Base-by-base conservation (phyloP, 2,113 vertebrate genomes). In the Chamaea fasciata region DNA sequence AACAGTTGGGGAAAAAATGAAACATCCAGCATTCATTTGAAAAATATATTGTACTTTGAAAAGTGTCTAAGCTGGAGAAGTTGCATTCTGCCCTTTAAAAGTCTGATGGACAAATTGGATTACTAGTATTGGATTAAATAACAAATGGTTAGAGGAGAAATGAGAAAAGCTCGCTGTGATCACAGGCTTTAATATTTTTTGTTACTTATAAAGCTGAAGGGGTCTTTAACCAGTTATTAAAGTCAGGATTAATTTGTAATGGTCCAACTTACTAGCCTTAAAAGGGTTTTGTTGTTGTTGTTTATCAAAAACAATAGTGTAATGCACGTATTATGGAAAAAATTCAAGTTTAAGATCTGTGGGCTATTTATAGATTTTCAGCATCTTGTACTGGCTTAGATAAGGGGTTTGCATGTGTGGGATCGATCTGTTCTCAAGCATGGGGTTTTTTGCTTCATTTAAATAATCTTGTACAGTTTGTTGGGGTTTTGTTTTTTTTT, bases 101-200 rank as follows among this genome's bases (percentile, higher is more conserved):
- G 98, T 99, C 98, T 97, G 98, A 99, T 99, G 98, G 98, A 99
- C 99, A 99, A 99, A 99, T 99, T 99, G 99, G 99, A 99, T 99
- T 99, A 99, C 98, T 98, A 98, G 98, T 98, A 99, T 99, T 99
- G 99, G 99, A 99, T 99, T 99, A 99, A 99, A 99, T 98, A 98
- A 99, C 98, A 99, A 99, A 98, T 98, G 98, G 98, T 97, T 98
- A 98, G 98, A 99, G 98, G 98, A 99, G 98, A 99, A 99, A 99
- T 98, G 98, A 99, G 98, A 99, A 98, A 98, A 98, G 98, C 98
- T 98, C 96, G 97, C 98, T 98, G 98, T 98, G 98, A 99, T 99
- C 98, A 98, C 98, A 98, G 98, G 98, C 98, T 98, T 98, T 98
- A 98, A 98, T 98, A 98, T 98, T 98, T 98, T 98, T 97, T 98